Evolutionary conservation across 2,113 vertebrate species (phyloP).

Genomic region (Holacanthus passer): DNA sequence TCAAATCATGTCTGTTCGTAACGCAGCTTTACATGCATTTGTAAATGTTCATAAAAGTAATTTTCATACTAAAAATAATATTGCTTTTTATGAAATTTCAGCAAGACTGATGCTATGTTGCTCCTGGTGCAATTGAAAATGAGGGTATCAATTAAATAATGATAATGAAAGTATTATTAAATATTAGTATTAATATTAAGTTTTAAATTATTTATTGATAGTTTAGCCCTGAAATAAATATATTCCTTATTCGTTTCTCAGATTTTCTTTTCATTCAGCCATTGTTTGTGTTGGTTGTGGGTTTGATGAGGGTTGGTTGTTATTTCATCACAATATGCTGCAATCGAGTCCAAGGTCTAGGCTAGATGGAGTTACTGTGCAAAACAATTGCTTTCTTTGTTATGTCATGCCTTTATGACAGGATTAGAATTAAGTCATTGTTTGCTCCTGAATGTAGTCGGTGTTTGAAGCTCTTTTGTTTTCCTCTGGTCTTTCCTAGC

Average conservation of each 20-base stretch:
- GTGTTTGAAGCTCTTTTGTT: constrained; percentile 24
- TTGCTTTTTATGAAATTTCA: neutral
- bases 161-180: too few relatives aligned
- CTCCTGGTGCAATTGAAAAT: neutral
- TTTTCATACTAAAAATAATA: neutral
- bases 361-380: neutral
- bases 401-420: constrained; percentile 38
- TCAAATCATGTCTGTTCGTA: neutral
- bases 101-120: neutral
- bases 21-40: too few relatives aligned
- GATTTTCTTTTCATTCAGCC: neutral
- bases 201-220: neutral
- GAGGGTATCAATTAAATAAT: neutral
- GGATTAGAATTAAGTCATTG: constrained; percentile 35
- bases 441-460: constrained; percentile 21
- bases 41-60: neutral
- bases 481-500: constrained; percentile 6
- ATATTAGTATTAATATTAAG: too few relatives aligned
- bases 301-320: neutral
- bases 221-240: too few relatives aligned
- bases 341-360: neutral
- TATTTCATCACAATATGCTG: neutral
- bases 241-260: too few relatives aligned
- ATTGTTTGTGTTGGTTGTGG: neutral
- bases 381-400: constrained; percentile 32